phyloP scores from a whole-genome alignment of 2,888 invertebrate genomes.

The Choristoneura rosaceana region DNA sequence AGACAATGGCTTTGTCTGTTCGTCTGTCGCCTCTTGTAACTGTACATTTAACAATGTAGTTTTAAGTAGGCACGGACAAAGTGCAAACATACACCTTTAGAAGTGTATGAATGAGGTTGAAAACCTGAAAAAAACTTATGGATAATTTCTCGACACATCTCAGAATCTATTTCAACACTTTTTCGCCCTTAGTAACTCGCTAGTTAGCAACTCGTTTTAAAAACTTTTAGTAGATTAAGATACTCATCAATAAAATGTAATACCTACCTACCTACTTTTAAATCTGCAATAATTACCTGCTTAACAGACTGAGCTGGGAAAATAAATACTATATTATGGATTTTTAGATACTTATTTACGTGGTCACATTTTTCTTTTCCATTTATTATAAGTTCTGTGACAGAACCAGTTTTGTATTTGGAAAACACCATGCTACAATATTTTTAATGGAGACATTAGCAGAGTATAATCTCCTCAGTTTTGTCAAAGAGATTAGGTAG shows the following conservation, averaged over 20 bases:
- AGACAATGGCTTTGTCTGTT: slow-evolving; percentile 83
- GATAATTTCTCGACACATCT: background rate
- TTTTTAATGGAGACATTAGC: slow-evolving; percentile 4
- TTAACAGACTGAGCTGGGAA: too few relatives aligned
- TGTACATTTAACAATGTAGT: slow-evolving; percentile 66
- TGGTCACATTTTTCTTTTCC: background rate
- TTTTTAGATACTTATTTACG: background rate
- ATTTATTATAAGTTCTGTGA: too few relatives aligned
- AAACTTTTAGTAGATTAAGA: too few relatives aligned
- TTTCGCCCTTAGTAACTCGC: too few relatives aligned
- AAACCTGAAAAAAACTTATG: background rate
- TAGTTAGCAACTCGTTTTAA: too few relatives aligned
- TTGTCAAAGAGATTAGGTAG: slow-evolving; percentile 5
- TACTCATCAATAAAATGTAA: too few relatives aligned
- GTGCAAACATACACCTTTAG: slow-evolving; percentile 40
- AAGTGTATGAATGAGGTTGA: background rate
- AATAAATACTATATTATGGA: too few relatives aligned
- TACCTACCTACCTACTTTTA: too few relatives aligned
- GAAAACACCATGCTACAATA: background rate
- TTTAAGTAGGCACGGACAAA: slow-evolving; percentile 63
- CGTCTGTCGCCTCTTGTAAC: slow-evolving; percentile 70
- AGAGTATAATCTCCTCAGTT: background rate
- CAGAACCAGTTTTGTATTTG: background rate
- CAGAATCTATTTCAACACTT: too few relatives aligned
- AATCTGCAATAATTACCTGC: too few relatives aligned